Evolutionary conservation across 2,113 vertebrate species (phyloP).

Genomic region (Anarhynchus alexandrinus): DNA sequence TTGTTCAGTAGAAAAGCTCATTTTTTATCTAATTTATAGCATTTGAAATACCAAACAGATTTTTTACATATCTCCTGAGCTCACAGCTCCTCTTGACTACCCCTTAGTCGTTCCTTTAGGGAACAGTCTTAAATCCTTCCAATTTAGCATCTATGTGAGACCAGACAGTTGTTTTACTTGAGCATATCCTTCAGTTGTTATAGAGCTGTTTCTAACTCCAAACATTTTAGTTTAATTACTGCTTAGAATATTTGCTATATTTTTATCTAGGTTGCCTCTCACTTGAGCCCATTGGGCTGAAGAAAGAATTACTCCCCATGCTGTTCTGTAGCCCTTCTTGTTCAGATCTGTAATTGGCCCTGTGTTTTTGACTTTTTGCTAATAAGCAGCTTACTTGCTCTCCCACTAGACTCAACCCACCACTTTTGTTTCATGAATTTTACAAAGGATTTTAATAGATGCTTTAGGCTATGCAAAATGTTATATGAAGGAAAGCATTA

Average conservation of each 20-base stretch:
- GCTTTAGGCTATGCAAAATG: constrained; percentile 99
- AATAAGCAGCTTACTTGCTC: constrained; percentile 99
- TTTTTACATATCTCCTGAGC: constrained; percentile 99
- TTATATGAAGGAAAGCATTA: constrained; percentile 95
- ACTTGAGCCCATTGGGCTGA: constrained; percentile 91
- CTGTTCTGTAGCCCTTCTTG: constrained; percentile 95
- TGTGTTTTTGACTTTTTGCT: constrained; percentile 99
- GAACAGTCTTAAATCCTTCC: constrained; percentile 96
- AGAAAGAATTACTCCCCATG: constrained; percentile 96
- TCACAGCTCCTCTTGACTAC: constrained; percentile 85
- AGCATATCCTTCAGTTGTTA: constrained; percentile 94
- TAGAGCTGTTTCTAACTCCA: constrained; percentile 95
- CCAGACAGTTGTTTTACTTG: constrained; percentile 90
- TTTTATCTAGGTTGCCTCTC: constrained; percentile 82
- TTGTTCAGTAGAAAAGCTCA: constrained; percentile 89
- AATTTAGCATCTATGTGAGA: constrained; percentile 97
- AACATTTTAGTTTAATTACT: constrained; percentile 99
- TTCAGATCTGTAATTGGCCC: constrained; percentile 99
- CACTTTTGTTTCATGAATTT: constrained; percentile 99
- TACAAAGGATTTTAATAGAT: constrained; percentile 99
- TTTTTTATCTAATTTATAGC: constrained; percentile 98
- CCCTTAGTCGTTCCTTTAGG: constrained; percentile 87
- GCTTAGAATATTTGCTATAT: constrained; percentile 88
- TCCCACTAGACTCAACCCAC: constrained; percentile 99
- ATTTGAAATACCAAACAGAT: constrained; percentile 99